Base-by-base conservation (phyloP, 2,797 vertebrate genomes). In the Pantherophis vulpinus region DNA sequence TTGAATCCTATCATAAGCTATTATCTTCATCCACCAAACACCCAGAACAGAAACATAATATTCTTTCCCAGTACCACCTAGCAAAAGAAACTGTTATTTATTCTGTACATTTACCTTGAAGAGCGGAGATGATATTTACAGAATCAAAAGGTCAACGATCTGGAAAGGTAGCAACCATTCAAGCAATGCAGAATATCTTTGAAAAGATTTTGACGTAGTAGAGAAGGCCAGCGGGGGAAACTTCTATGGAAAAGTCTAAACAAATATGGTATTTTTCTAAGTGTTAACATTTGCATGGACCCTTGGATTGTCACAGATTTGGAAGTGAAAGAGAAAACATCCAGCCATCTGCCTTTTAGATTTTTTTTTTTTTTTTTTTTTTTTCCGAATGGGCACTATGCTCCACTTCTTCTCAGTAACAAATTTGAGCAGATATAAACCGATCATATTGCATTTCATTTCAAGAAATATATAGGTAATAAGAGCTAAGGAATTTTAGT, bases 71-170 rank as follows among this genome's bases (percentile, higher is more conserved):
- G 11, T 2, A 29, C 25, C 4, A 37, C n/a, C 32, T 47, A 13
- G 4, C 2, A 20, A 20, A 55, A 47, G 10, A 55, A 90, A 90
- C 16, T 20, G n/a, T 58, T 59, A 42, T 86, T 92, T 92, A 83
- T 86, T 58, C 90, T 8, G 25, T 55, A 55, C n/a, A 14, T 90
- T 90, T 54, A 63, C 29, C 86, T 20, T 51, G 25, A 90, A 74
- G 87, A 93, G 51, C 1, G 12, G 16, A 42, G 58, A 66, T 42
- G 14, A 86, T 66, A 51, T 86, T 66, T 66, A 18, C 56, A 10
- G 47, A 93, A 89, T 60, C 79, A 86, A 87, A 90, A 90, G 86
- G 88, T 90, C 92, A 93, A 90, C 13, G 18, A 55, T 86, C 59
- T 86, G 79, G 51, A 86, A 25, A 66, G 88, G 88, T 59, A 27